phyloP scores from a whole-genome alignment of 2,113 vertebrate genomes.

The Thalassoma bifasciatum region DNA sequence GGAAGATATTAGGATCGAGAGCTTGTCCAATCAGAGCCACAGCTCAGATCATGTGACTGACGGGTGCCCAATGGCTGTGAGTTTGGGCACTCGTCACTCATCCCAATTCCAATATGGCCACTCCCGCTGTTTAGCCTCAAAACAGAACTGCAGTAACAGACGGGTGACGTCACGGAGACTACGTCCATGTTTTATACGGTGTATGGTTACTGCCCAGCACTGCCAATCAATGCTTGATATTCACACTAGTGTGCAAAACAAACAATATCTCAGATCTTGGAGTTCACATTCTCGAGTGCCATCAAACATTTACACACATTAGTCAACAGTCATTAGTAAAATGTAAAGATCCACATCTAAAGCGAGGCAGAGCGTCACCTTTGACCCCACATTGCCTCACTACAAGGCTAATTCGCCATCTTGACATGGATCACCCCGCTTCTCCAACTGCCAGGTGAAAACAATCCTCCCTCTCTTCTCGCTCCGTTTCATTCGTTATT shows the following conservation, averaged over 20 bases:
- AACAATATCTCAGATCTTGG: background rate
- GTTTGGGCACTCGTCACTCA: too few species aligned
- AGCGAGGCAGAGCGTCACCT: conserved; percentile 12
- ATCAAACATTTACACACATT: conserved; percentile 27
- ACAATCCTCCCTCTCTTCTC: conserved; percentile 46
- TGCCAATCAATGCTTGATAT: background rate
- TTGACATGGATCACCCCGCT: conserved; percentile 46
- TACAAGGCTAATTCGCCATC: conserved; percentile 27
- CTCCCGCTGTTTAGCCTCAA: too few species aligned
- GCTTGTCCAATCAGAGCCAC: too few species aligned
- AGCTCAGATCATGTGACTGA: too few species aligned
- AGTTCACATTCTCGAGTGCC: background rate
- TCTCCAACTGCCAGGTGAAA: conserved; percentile 61
- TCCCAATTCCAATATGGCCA: too few species aligned
- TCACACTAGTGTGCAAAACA: background rate
- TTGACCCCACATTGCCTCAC: conserved; percentile 30
- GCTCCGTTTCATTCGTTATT: conserved; percentile 66
- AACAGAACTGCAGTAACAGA: too few species aligned
- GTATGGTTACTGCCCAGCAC: too few species aligned
- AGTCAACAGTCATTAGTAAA: conserved; percentile 12
- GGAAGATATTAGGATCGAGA: too few species aligned
- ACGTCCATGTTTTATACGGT: too few species aligned
- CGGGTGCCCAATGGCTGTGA: too few species aligned
- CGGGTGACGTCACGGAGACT: too few species aligned
- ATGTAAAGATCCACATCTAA: conserved; percentile 10